Evolutionary conservation across 2,113 vertebrate species (phyloP).

Genomic region (Rafetus swinhoei): DNA sequence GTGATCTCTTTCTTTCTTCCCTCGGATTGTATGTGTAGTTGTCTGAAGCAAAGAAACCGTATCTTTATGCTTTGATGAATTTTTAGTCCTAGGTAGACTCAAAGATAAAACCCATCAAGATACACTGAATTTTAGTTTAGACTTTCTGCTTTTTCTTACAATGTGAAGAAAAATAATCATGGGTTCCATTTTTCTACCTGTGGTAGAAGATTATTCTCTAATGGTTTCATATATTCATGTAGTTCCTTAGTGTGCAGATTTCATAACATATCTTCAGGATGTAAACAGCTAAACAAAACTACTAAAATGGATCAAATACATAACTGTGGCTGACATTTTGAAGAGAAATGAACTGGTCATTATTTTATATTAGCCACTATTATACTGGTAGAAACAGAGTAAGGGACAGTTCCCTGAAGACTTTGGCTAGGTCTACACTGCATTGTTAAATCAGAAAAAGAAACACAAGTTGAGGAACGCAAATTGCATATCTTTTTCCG

Average conservation of each 20-base stretch:
- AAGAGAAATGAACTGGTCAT: background rate
- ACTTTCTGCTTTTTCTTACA: background rate
- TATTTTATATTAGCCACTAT: background rate
- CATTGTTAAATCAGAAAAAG: no score
- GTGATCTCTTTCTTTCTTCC: conserved; percentile 20
- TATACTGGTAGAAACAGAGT: background rate
- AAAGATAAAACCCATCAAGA: background rate
- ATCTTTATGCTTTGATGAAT: background rate
- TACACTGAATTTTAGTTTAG: conserved; percentile 13
- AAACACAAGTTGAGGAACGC: no score
- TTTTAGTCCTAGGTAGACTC: conserved; percentile 11
- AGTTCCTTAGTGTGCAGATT: background rate
- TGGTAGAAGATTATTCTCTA: background rate
- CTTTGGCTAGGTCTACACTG: no score
- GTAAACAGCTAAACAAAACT: background rate
- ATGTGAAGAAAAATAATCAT: background rate
- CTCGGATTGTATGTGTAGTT: background rate
- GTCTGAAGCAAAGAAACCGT: background rate
- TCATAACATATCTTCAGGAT: background rate
- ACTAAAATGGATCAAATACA: conserved; percentile 14
- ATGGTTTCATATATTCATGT: background rate
- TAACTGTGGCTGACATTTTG: background rate
- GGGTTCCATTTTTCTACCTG: background rate
- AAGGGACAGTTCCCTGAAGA: background rate
- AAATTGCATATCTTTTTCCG: no score